Evolutionary conservation across 2,888 invertebrate species (phyloP).

Genomic region (Mycalesis mineus): DNA sequence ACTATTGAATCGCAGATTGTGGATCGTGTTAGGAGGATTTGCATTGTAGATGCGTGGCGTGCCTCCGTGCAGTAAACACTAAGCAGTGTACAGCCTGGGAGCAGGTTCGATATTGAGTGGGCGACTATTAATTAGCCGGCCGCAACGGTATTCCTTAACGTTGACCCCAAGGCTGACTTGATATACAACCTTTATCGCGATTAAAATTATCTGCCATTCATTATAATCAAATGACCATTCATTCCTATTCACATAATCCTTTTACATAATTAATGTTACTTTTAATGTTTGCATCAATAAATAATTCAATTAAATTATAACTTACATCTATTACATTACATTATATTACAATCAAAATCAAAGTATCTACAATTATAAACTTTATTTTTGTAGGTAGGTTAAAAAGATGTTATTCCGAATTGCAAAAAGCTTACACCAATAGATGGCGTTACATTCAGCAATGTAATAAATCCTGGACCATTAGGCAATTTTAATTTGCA

Average conservation of each 20-base stretch:
- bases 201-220: not conserved
- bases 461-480: not conserved
- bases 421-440: not conserved
- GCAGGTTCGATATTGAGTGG: conserved; percentile 60
- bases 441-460: conserved; percentile 1
- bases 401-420: not conserved
- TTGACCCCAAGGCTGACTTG: conserved; percentile 22
- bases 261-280: not conserved
- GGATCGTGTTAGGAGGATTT: conserved; percentile 61
- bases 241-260: not conserved
- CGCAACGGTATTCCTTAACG: conserved; percentile 43
- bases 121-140: conserved; percentile 69
- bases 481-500: not conserved
- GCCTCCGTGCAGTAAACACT: conserved; percentile 52
- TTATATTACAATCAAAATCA: no score
- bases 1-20: conserved; percentile 59
- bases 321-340: not conserved
- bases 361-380: no score
- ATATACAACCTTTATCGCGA: conserved; percentile 5
- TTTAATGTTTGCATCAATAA: no score
- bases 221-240: not conserved
- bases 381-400: no score
- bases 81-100: conserved; percentile 33
- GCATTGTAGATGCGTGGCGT: conserved; percentile 69
- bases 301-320: no score